Evolutionary conservation across 2,888 invertebrate genomes (phyloP).

Genomic region (Harpagoxenus sublaevis): DNA sequence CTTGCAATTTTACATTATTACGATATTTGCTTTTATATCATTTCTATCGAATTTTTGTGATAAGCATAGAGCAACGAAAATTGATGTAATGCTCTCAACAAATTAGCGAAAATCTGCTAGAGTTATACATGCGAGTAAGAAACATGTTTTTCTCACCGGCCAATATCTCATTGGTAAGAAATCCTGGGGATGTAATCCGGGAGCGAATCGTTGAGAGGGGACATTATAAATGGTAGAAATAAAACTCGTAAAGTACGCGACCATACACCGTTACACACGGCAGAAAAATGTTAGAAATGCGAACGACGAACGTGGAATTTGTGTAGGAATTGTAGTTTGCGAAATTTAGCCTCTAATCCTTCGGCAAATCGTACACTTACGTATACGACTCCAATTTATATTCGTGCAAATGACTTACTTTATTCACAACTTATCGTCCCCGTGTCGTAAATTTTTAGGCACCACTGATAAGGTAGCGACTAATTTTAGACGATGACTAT

Average conservation of each 20-base stretch:
- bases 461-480: slow-evolving; percentile 28
- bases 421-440: slow-evolving; percentile 35
- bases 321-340: slow-evolving; percentile 33
- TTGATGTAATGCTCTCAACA: background rate
- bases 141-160: background rate
- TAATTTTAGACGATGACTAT: slow-evolving; percentile 47
- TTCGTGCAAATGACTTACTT: slow-evolving; percentile 38
- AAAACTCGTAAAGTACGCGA: slow-evolving; percentile 32
- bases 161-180: slow-evolving; percentile 38
- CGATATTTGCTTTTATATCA: background rate
- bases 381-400: slow-evolving; percentile 16
- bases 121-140: background rate
- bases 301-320: slow-evolving; percentile 29
- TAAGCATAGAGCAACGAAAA: background rate
- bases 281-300: slow-evolving; percentile 42
- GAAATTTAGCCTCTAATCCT: slow-evolving; percentile 31
- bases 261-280: slow-evolving; percentile 15
- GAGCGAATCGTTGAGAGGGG: slow-evolving; percentile 17
- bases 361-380: background rate
- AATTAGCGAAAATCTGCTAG: background rate
- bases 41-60: background rate
- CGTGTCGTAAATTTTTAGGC: slow-evolving; percentile 37
- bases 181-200: slow-evolving; percentile 43
- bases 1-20: background rate
- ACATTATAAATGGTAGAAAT: slow-evolving; percentile 11